Evolutionary conservation across 2,888 invertebrate species (phyloP).

Genomic region (Ennomos quercinarius): DNA sequence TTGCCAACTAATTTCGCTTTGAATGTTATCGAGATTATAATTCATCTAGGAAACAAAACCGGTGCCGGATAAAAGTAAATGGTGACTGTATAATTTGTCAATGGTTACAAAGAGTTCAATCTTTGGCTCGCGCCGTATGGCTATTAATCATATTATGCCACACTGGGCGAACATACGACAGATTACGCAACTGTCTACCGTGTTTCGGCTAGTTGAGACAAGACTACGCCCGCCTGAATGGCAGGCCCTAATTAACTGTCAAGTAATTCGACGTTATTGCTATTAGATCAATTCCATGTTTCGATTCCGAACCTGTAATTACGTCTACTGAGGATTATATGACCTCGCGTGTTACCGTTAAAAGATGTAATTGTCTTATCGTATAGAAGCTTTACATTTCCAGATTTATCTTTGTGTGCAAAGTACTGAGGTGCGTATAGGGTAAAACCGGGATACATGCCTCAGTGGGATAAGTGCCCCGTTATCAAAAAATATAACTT

Average conservation of each 20-base stretch:
- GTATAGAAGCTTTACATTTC: background rate
- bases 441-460: too few species aligned
- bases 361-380: slow-evolving; percentile 11
- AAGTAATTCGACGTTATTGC: slow-evolving; percentile 75
- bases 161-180: slow-evolving; percentile 63
- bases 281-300: slow-evolving; percentile 51
- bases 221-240: slow-evolving; percentile 62
- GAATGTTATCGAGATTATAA: slow-evolving; percentile 49
- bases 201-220: slow-evolving; percentile 55
- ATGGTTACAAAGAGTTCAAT: slow-evolving; percentile 74
- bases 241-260: slow-evolving; percentile 82
- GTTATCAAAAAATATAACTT: too few species aligned
- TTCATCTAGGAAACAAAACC: slow-evolving; percentile 52
- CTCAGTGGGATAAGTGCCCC: too few species aligned
- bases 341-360: slow-evolving; percentile 29
- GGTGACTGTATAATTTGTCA: slow-evolving; percentile 76
- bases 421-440: too few species aligned
- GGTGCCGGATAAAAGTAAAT: slow-evolving; percentile 64
- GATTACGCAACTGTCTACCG: slow-evolving; percentile 74
- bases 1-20: slow-evolving; percentile 34
- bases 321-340: slow-evolving; percentile 15
- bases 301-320: slow-evolving; percentile 44
- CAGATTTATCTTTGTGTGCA: too few species aligned
- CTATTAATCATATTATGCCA: slow-evolving; percentile 72
- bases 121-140: slow-evolving; percentile 56